These are phyloP conservation scores for Eulemur rufifrons DNA, from an alignment of 2,113 vertebrate species.

Conservation along the genomic window DNA sequence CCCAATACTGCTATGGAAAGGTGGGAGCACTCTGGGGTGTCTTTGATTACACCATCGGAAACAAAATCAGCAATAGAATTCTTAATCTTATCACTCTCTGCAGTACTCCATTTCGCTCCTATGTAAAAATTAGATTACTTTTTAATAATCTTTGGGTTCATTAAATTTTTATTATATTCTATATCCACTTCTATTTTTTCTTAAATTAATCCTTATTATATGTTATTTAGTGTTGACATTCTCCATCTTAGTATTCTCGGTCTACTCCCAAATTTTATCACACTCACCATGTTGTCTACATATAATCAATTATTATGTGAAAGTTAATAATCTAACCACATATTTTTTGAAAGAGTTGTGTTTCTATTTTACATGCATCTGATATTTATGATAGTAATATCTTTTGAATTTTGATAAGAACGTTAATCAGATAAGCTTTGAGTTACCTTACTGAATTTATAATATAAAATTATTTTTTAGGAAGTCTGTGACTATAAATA, in stretches of 20 bases:
- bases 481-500: not conserved
- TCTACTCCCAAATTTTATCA: not conserved
- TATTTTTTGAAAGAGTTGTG: not conserved
- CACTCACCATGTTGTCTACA: not conserved
- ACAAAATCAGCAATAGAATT: not conserved
- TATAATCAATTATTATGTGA: not conserved
- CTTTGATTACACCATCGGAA: not conserved
- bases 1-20: not conserved
- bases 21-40: not conserved
- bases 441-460: not conserved
- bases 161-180: not conserved
- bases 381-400: not conserved
- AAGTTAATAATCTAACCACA: not conserved
- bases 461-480: not conserved
- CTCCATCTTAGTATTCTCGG: not conserved
- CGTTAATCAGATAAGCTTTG: not conserved
- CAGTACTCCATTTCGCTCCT: not conserved
- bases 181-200: not conserved
- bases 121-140: not conserved
- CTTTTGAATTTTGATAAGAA: constrained; percentile 27
- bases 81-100: not conserved
- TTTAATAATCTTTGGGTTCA: not conserved
- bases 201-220: not conserved
- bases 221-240: not conserved
- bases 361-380: not conserved